Base-by-base conservation (phyloP, 2,113 vertebrate species). In the Myotis davidii region DNA sequence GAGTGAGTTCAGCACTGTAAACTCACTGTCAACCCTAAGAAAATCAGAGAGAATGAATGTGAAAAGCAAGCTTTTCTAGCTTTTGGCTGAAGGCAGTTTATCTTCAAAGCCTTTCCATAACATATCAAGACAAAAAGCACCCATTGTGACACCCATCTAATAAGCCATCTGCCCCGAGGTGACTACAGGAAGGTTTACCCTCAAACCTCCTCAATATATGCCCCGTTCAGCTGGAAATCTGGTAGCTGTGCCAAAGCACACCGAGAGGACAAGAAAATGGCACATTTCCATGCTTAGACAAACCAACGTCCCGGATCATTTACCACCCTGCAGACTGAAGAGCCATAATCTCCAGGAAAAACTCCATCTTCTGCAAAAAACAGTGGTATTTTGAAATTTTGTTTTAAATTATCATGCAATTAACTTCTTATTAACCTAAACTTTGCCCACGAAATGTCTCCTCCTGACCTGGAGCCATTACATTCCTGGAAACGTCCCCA, bases 41-140 rank as follows among this genome's bases (percentile, higher is more conserved):
- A 96, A 95, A 91, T 82, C 72, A 85, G 17, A 73, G 3, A 13
- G 5, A 48, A 81, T 12, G 29, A 52, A 69, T 34, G 64, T 52
- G 85, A 94, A 84, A 39, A 37, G 7, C 34, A 92, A 94, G 37
- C n/a, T 88, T 95, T 72, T 37, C 69, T 77, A 91, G 27, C 17
- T 82, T 83, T 92, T 61, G 86, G 18, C 29, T 94, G 17, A 69
- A 32, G 67, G 39, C 45, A 83, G 17, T 69, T 85, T 95, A 48
- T 88, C 48, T 82, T 85, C 69, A 85, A 85, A 95, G 34, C 25
- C 54, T 91, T 93, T 14, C 45, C 76, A 1, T 69, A 85, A 73
- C 5, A 73, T 59, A n/a, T 64, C n/a, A 73, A 32, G 85, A 59
- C 37, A 59, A 52, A 95, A 79, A 88, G 50, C 25, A 90, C 6